Evolutionary conservation across 2,888 invertebrate species (phyloP).

Genomic region (Sympetrum striolatum): DNA sequence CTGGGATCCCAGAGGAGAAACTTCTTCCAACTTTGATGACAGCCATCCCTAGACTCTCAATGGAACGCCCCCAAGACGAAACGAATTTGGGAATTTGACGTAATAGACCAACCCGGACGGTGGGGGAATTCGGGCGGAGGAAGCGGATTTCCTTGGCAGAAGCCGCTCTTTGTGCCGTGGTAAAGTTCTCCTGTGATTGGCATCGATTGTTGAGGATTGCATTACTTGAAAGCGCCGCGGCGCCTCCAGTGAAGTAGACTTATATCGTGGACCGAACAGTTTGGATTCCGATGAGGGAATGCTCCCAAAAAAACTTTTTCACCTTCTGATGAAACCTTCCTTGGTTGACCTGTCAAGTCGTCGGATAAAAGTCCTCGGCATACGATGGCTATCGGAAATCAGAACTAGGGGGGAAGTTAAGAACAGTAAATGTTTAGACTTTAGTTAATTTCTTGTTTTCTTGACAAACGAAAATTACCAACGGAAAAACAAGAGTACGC

Average conservation of each 20-base stretch:
- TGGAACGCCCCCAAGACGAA: not conserved
- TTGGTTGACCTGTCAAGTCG: too few relatives aligned
- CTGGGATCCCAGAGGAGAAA: not conserved
- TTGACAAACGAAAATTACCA: too few relatives aligned
- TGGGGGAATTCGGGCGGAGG: not conserved
- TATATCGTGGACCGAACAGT: not conserved
- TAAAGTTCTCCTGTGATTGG: not conserved
- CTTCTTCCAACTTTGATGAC: conserved; percentile 6
- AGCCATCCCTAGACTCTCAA: not conserved
- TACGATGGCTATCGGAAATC: too few relatives aligned
- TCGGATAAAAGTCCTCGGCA: too few relatives aligned
- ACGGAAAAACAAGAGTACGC: too few relatives aligned
- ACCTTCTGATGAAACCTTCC: too few relatives aligned
- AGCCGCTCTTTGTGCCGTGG: not conserved
- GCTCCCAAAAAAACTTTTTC: too few relatives aligned
- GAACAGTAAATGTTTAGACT: too few relatives aligned
- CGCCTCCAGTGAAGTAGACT: not conserved
- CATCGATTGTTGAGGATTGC: not conserved
- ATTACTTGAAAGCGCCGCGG: not conserved
- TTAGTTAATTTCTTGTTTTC: too few relatives aligned
- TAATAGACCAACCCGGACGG: not conserved
- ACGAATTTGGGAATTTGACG: not conserved
- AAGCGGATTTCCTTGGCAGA: not conserved
- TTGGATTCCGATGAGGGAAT: too few relatives aligned
- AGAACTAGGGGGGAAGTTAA: too few relatives aligned